Evolutionary conservation across 2,797 vertebrate genomes (phyloP).

Genomic region (Trichosurus vulpecula): DNA sequence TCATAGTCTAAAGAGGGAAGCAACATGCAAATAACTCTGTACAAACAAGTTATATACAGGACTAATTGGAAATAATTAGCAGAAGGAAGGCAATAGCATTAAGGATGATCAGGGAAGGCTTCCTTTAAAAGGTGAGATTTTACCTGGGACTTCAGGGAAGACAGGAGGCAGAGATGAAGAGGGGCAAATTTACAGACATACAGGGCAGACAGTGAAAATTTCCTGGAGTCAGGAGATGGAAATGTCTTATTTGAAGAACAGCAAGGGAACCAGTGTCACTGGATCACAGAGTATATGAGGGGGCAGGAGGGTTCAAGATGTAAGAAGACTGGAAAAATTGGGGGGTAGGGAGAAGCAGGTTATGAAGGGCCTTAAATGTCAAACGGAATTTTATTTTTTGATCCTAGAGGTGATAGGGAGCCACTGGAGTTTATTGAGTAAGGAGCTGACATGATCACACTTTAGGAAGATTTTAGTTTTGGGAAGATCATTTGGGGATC

Average conservation of each 20-base stretch:
- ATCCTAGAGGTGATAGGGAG: background rate
- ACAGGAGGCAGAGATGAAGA: background rate
- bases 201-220: background rate
- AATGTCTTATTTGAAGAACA: background rate
- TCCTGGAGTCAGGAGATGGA: background rate
- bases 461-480: background rate
- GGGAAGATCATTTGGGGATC: background rate
- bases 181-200: background rate
- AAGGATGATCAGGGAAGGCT: background rate
- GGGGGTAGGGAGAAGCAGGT: background rate
- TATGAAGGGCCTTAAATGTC: background rate
- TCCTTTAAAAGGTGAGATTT: background rate
- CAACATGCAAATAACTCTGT: background rate
- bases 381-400: background rate
- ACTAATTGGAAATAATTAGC: background rate
- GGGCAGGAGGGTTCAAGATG: background rate
- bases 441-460: background rate
- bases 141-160: background rate
- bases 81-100: background rate
- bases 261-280: background rate
- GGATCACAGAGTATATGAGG: background rate
- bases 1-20: background rate
- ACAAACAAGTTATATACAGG: background rate
- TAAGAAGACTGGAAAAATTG: background rate
- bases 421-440: background rate